Base-by-base conservation (phyloP, 2,888 invertebrate species). In the Stenodema calcarata region DNA sequence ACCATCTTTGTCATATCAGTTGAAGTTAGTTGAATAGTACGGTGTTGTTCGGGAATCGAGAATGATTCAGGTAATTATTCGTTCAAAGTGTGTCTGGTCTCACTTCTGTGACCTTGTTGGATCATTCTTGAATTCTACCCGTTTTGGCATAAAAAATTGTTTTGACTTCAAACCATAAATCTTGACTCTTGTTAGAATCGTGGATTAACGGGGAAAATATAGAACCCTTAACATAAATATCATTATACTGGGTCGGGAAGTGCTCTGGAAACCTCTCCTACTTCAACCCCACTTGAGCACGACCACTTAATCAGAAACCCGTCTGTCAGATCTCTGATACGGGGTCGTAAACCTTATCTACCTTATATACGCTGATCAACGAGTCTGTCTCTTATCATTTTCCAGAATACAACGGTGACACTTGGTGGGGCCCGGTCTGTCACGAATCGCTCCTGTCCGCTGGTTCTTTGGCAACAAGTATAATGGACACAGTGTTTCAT, bases 401-500 rank as follows among this genome's bases (percentile, higher is more conserved):
- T 84, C 23, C 80, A 89, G 89, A 89, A 86, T 89, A 89, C 82
- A 88, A 88, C 28, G 89, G 89, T 4, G 88, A 88, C 30, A 73
- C 86, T 44, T 89, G 89, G 79, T 89, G 88, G 89, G 86, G 87
- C 27, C 85, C 87, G 4, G 87, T 87, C 35, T 89, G 89, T 87
- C 86, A 87, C 14, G 89, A 89, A 47, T 84, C 88, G 87, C 50
- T 88, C 62, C 73, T 88, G 69, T 69, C 76, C 73, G n/a, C 87
- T 85, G 87, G 83, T 27, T 23, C 87, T 44, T 88, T 92, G 82
- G 91, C 92, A 11, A 89, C 90, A 27, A 91, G 90, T 75, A 91
- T 91, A 88, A 91, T 90, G 87, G 89, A 90, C 86, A 90, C 91
- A 18, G 90, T 92, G 47, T 89, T 90, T 41, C 90, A 90, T 18